Conservation (phyloP, 2,113 vertebrate species). For the Cercocebus atys region DNA sequence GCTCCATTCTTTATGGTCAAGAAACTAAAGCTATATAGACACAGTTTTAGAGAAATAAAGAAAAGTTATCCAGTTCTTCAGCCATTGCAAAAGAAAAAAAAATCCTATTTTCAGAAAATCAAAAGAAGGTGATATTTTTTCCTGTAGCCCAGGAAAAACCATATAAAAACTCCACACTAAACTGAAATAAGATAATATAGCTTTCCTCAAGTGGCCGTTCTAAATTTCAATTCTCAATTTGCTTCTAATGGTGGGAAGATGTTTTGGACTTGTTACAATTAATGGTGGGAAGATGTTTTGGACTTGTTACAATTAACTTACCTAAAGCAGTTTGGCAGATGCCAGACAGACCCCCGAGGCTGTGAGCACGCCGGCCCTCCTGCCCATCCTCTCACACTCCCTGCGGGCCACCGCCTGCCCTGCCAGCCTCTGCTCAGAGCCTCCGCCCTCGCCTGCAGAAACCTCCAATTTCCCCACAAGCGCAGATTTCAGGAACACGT, state of each 20-base stretch:
- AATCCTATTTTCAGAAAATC: background rate
- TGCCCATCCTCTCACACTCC: accelerated
- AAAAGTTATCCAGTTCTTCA: background rate
- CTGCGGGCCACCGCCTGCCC: accelerated
- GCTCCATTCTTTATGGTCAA: accelerated
- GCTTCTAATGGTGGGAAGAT: background rate
- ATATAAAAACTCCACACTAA: background rate
- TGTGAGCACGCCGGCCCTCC: accelerated
- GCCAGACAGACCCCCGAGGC: background rate
- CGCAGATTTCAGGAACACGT: background rate
- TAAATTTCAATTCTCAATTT: too few species aligned
- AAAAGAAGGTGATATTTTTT: background rate
- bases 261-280: too few species aligned
- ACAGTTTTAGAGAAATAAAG: background rate
- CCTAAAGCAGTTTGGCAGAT: accelerated
- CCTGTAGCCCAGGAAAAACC: background rate
- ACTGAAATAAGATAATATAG: background rate
- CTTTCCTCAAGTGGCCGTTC: too few species aligned
- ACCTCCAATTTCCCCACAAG: accelerated
- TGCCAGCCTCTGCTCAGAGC: accelerated
- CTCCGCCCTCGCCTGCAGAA: background rate
- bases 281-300: too few species aligned
- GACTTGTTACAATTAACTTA: too few species aligned
- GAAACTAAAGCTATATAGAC: background rate
- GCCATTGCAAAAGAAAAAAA: background rate